phyloP scores from a whole-genome alignment of 1,140 invertebrate species.

The Drosophila truncata region DNA sequence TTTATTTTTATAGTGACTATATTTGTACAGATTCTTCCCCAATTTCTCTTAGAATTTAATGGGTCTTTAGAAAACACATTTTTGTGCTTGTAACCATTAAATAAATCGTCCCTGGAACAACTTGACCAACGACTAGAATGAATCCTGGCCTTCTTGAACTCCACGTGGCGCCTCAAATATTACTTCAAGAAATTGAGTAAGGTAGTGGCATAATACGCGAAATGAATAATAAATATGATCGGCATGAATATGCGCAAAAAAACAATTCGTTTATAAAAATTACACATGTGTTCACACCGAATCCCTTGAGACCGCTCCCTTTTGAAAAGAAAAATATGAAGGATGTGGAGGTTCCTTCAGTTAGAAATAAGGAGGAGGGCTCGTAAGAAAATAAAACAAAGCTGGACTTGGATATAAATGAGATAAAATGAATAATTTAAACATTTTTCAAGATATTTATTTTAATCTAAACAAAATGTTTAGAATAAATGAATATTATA shows the following conservation, averaged over 20 bases:
- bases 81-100: neutral
- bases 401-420: neutral
- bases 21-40: neutral
- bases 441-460: neutral
- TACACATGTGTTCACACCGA: constrained; percentile 18
- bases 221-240: constrained; percentile 51
- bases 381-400: neutral
- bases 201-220: constrained; percentile 44
- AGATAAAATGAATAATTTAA: neutral
- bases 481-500: neutral
- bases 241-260: constrained; percentile 50
- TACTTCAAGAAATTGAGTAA: constrained; percentile 21
- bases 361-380: neutral
- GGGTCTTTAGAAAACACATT: neutral
- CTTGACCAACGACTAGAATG: constrained; percentile 15
- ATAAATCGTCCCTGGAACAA: constrained; percentile 14
- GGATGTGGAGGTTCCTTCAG: neutral
- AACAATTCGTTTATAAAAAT: constrained; percentile 7
- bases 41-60: neutral
- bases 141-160: neutral
- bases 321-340: neutral
- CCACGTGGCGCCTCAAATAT: constrained; percentile 13
- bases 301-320: neutral
- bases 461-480: neutral
- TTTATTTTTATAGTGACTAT: neutral